Evolutionary conservation across 1,140 invertebrate species (phyloP).

Genomic region (Dreissena polymorpha): DNA sequence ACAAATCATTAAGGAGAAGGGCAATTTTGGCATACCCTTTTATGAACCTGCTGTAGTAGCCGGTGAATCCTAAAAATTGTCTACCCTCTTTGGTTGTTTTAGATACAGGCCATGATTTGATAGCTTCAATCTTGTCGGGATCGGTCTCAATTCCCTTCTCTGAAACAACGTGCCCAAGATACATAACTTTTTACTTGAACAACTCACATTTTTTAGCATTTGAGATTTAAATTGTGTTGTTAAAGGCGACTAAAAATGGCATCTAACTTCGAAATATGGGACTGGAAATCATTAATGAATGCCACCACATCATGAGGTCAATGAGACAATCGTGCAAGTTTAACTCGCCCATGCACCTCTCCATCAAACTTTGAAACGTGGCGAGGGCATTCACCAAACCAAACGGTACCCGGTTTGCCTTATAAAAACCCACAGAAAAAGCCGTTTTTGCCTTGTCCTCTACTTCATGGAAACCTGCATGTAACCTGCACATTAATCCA

Average conservation of each 20-base stretch:
- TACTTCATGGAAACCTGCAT: too few relatives aligned
- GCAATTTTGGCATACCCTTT: conserved; percentile 18
- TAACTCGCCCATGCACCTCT: conserved; percentile 17
- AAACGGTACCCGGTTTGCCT: too few relatives aligned
- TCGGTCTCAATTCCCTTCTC: conserved; percentile 62
- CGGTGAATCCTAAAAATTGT: conserved; percentile 66
- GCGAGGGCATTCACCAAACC: too few relatives aligned
- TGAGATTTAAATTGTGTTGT: conserved; percentile 62
- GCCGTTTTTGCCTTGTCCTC: too few relatives aligned
- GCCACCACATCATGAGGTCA: too few relatives aligned
- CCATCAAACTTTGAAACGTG: too few relatives aligned
- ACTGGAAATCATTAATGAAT: too few relatives aligned
- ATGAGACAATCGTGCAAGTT: too few relatives aligned
- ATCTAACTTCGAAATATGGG: too few relatives aligned
- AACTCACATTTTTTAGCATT: conserved; percentile 64
- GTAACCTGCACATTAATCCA: too few relatives aligned
- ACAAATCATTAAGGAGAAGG: conserved; percentile 38
- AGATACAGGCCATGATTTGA: conserved; percentile 69
- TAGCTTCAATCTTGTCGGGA: conserved; percentile 67
- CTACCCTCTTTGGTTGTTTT: conserved; percentile 62
- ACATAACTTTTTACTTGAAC: conserved; percentile 55
- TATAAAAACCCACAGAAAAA: too few relatives aligned
- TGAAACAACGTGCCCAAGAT: conserved; percentile 65
- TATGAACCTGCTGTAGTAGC: conserved; percentile 70
- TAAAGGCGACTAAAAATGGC: conserved; percentile 24